phyloP scores from a whole-genome alignment of 2,888 invertebrate genomes.

The Metellina segmentata region DNA sequence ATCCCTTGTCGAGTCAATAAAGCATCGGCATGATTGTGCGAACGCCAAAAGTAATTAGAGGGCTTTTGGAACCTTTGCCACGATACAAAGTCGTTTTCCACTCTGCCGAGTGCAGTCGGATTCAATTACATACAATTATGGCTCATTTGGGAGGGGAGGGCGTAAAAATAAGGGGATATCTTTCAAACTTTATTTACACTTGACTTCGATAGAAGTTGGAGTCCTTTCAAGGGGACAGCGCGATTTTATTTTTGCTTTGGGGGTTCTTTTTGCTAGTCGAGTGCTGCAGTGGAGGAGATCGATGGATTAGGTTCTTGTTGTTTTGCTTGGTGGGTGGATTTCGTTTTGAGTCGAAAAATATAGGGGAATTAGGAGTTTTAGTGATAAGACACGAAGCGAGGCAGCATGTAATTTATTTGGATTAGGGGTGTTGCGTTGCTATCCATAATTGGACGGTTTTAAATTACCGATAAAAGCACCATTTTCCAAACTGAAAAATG shows the following conservation, averaged over 20 bases:
- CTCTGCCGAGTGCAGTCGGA: constrained; percentile 34
- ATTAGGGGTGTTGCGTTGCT: not conserved
- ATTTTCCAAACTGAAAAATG: no score
- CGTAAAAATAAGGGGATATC: constrained; percentile 23
- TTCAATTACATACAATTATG: constrained; percentile 64
- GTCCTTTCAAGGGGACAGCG: not conserved
- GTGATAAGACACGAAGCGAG: not conserved
- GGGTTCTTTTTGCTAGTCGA: not conserved
- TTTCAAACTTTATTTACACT: constrained; percentile 57
- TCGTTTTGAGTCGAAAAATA: not conserved
- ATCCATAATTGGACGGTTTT: not conserved
- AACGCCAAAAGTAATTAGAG: constrained; percentile 51
- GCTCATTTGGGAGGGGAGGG: constrained; percentile 17
- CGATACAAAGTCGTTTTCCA: constrained; percentile 40
- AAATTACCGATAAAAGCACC: no score
- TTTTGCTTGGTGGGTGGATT: not conserved
- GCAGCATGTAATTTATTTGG: not conserved
- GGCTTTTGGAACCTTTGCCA: constrained; percentile 17
- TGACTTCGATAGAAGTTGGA: constrained; percentile 16
- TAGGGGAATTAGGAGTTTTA: not conserved
- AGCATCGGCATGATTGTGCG: constrained; percentile 1
- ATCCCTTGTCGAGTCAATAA: constrained; percentile 44
- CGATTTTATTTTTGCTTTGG: not conserved
- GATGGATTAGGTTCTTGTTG: no score
- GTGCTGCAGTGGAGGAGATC: no score